Percentiles rank a stretch among this genome's conserved stretches.
Conservation (phyloP, 2,888 invertebrate genomes). For the Parasteatoda lunata region DNA sequence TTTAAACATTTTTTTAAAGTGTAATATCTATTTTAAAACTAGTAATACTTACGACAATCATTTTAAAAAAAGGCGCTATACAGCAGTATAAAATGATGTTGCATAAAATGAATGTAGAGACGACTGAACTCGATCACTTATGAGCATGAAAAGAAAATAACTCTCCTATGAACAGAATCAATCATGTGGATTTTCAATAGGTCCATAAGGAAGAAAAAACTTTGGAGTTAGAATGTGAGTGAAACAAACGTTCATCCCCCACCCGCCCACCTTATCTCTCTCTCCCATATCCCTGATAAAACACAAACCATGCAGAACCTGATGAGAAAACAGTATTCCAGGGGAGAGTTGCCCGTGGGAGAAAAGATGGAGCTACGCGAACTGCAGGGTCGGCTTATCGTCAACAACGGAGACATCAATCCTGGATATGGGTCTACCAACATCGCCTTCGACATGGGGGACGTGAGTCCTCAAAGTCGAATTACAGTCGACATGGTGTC, state of each 20-base stretch:
- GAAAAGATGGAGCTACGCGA: slow-evolving; percentile 83
- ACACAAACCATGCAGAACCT: slow-evolving; percentile 69
- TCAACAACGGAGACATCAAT: slow-evolving; percentile 77
- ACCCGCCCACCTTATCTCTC: not conserved
- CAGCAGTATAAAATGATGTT: no score
- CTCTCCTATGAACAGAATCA: no score
- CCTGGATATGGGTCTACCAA: slow-evolving; percentile 87
- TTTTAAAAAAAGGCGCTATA: no score
- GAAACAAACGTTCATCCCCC: not conserved
- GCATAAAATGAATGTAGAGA: no score
- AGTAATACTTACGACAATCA: no score
- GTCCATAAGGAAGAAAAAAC: no score
- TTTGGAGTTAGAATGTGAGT: no score
- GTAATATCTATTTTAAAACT: no score
- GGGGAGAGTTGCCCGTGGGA: slow-evolving; percentile 69
- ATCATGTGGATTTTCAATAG: no score
- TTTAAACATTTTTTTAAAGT: no score
- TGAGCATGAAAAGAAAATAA: no score
- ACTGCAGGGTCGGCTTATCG: slow-evolving; percentile 85
- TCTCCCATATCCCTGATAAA: not conserved
- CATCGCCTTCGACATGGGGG: slow-evolving; percentile 81
- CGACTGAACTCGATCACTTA: no score
- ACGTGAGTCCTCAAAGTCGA: slow-evolving; percentile 72
- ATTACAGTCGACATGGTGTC: slow-evolving; percentile 65
- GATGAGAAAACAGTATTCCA: slow-evolving; percentile 69